Evolutionary conservation across 1,140 invertebrate species (phyloP).

Genomic region (Coptotermes formosanus): DNA sequence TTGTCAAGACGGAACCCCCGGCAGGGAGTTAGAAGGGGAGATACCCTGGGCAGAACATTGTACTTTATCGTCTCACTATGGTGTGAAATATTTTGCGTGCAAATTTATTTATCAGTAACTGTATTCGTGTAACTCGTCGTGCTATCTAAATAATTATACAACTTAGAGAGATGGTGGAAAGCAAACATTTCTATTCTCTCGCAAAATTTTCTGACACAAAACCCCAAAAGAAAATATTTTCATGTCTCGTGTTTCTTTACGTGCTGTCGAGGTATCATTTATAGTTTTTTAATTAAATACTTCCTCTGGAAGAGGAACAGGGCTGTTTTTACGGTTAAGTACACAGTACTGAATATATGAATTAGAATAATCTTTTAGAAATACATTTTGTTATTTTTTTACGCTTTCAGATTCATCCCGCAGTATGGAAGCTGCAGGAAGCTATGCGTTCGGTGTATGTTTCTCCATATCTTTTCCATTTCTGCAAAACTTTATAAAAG

Average conservation of each 20-base stretch:
- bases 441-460: neutral
- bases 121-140: no score
- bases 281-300: neutral
- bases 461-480: neutral
- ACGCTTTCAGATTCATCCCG: neutral
- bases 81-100: no score
- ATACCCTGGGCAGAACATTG: no score
- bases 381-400: neutral
- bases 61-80: no score
- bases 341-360: neutral
- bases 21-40: no score
- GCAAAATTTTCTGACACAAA: no score
- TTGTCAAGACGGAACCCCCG: no score
- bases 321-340: neutral
- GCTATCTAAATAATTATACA: no score
- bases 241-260: neutral
- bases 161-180: no score
- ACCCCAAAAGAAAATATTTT: neutral
- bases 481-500: neutral
- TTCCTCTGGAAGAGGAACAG: neutral
- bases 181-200: no score
- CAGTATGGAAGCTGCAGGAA: neutral
- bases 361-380: conserved; percentile 14
- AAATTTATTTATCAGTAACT: no score
- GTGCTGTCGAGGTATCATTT: neutral